Evolutionary conservation across 2,113 vertebrate genomes (phyloP), one percentile per base, ranked within the genome.

Genomic region (Phocoena sinus): DNA sequence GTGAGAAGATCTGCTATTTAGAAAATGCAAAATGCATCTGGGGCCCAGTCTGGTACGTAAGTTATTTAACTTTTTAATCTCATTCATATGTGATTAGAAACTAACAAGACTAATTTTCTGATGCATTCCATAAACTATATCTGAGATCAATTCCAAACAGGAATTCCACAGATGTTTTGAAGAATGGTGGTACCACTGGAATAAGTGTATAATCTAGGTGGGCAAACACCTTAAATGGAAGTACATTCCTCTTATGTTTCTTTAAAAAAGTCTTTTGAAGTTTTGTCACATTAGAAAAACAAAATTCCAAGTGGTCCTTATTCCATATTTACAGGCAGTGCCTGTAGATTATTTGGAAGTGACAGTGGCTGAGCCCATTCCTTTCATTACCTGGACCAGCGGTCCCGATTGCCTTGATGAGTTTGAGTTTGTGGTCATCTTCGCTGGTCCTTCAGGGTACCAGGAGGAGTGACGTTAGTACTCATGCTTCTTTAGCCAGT

Each of bases 11-110:
- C 74, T 97, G 95, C 82, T 96, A 95, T 97, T 96, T 93, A 92
- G 94, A 98, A 97, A 97, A 95, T 84, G 86, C 85, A 91, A 86
- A 98, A 97, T 73, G 95, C 96, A 96, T 91, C 91, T 97, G 95
- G 95, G 96, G 62, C 60, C 81, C 71, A 95, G 91, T 83, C 93
- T 97, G 53, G 81, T 97, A 95, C 96, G 96, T 96, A 96, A 74
- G 47, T 91, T 96, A 96, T 96, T 85, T 65, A 36, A 95, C 56
- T 65, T 96, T 94, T 97, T 96, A 98, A 97, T 97, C 95, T 95
- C 82, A 95, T 97, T 97, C 89, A 53, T 92, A 93, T 97, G 97
- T 87, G 95, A 97, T 96, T 91, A 95, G 89, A 97, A 95, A 89
- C 38, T 21, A 86, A 85, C 1, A 20, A 94, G 88, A 94, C 41